Evolutionary conservation across 2,888 invertebrate genomes (phyloP), one percentile per base, ranked within the genome.

Genomic region (Dynastes hyllus): DNA sequence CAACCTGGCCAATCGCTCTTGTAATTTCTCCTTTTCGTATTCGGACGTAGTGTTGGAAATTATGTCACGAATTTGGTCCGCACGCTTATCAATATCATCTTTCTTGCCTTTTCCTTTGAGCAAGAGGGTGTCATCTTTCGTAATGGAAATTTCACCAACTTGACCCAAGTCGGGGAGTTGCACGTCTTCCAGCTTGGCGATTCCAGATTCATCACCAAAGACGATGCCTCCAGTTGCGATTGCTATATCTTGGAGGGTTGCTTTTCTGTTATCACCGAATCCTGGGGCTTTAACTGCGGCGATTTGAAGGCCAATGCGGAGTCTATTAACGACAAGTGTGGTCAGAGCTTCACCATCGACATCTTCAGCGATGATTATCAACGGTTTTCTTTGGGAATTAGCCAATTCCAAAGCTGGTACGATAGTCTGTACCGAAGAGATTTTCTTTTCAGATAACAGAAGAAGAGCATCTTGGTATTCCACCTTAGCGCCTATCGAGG

Each of bases 391-490:
- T 87, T 97, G 96, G 9, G 95, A 91, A 88, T 99, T 99, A 11
- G 99, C 98, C 85, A 99, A 89, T 89, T 99, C 99, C 77, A 99
- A 90, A 58, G 98, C 99, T 63, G 99, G 99, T 83, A 99, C 98
- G 82, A 99, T 97, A 77, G 96, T 96, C 89, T 99, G 99, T 6
- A 98, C 96, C 80, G 95, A 96, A 27, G 98, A 97, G 86, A 99
- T 98, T 90, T 99, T 99, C 91, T 99, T 99, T 89, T 99, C 99
- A 82, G 97, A 96, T 86, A 98, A 94, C 73, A 99, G 91, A 29
- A 99, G 90, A 53, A 99, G 90, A 53, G 97, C 97, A 90, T 99
- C 98, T 90, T 99, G 98, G 89, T 97, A 99, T 90, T 99, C 99
- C 65, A 98, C 96, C 90, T 98, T 98, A 61, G 98, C 98, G 79